These are phyloP conservation scores for Acrocephalus scirpaceus DNA, from an alignment of 2,797 vertebrate species.

Conservation along the genomic window DNA sequence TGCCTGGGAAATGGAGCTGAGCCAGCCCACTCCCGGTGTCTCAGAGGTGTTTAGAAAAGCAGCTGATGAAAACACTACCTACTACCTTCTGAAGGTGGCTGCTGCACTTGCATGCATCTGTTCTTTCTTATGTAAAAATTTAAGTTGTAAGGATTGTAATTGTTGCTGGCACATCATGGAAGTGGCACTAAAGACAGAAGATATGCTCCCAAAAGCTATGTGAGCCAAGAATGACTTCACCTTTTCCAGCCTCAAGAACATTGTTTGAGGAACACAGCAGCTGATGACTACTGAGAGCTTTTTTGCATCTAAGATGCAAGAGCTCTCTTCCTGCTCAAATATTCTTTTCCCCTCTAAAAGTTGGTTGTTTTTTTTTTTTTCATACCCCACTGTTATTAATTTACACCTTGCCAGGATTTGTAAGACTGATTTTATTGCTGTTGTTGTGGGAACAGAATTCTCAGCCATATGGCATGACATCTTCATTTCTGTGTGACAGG, in stretches of 20 bases:
- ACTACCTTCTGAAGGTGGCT: background rate
- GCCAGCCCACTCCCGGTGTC: background rate
- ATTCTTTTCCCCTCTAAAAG: background rate
- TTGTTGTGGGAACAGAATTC: background rate
- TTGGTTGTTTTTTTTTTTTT: background rate
- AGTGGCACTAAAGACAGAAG: background rate
- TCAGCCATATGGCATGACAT: background rate
- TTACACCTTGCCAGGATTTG: background rate
- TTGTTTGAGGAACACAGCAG: background rate
- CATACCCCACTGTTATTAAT: background rate
- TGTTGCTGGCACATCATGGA: background rate
- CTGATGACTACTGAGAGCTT: background rate
- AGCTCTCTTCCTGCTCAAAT: background rate
- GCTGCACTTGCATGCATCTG: background rate
- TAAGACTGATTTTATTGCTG: background rate
- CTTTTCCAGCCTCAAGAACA: background rate
- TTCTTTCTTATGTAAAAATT: background rate
- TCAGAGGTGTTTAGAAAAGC: background rate
- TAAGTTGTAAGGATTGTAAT: background rate
- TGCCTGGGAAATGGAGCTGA: background rate
- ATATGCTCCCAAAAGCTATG: fast-evolving
- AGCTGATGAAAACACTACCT: background rate
- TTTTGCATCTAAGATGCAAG: background rate
- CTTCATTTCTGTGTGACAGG: background rate
- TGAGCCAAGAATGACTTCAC: background rate